Conservation (phyloP, 2,113 vertebrate species). For the Gallinago media region DNA sequence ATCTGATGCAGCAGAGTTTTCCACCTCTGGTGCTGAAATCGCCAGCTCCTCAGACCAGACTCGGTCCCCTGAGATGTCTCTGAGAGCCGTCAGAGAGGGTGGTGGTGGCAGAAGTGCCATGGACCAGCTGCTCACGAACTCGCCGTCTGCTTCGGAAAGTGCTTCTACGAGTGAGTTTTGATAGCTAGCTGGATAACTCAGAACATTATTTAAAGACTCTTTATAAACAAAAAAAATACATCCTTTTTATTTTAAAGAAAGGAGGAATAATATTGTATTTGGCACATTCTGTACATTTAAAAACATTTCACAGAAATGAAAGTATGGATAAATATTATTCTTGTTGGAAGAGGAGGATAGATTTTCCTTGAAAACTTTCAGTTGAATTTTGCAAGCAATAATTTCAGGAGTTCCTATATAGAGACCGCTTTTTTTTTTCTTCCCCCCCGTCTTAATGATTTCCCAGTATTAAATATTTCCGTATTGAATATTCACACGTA, state of each 20-base stretch:
- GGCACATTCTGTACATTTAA: conserved; percentile 45
- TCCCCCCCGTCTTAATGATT: not conserved
- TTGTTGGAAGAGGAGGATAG: conserved; percentile 23
- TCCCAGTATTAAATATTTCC: not conserved
- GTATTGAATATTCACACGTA: not conserved
- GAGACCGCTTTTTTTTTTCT: not conserved
- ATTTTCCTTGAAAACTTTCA: conserved; percentile 55
- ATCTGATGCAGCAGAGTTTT: not conserved
- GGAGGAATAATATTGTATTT: conserved; percentile 64
- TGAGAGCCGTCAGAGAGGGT: not conserved
- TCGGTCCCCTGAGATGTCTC: not conserved
- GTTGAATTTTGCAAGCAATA: conserved; percentile 36
- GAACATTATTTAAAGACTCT: conserved; percentile 46
- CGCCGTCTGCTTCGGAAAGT: not conserved
- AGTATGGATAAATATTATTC: conserved; percentile 71
- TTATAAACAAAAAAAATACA: conserved; percentile 50
- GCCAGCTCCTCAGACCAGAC: not conserved
- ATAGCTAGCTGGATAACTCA: not conserved
- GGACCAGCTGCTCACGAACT: not conserved
- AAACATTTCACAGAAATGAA: conserved; percentile 63
- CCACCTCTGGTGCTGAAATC: not conserved
- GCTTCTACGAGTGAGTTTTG: conserved; percentile 37
- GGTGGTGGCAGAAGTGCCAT: not conserved
- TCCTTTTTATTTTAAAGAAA: conserved; percentile 67
- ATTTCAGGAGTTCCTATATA: not conserved